Evolutionary conservation across 2,797 vertebrate species (phyloP).

Genomic region (Melanotaenia trifasciata): DNA sequence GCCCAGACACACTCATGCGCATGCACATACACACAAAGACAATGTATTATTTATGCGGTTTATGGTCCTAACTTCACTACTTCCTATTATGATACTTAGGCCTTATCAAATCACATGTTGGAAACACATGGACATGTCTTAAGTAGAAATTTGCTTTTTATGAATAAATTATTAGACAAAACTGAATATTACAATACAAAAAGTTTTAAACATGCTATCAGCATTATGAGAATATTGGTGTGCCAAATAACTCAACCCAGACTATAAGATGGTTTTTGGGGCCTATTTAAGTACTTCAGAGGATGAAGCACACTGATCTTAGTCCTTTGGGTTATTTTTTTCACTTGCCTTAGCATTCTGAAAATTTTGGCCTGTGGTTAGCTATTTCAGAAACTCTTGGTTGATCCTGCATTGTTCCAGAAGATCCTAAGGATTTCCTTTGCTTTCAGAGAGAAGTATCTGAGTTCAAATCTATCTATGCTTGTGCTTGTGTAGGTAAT

Average conservation of each 20-base stretch:
- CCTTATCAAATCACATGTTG: not conserved
- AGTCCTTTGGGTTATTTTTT: not conserved
- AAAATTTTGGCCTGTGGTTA: not conserved
- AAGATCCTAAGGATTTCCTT: not conserved
- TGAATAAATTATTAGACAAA: not conserved
- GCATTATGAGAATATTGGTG: not conserved
- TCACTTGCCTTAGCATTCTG: not conserved
- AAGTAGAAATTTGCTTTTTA: not conserved
- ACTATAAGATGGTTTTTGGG: not conserved
- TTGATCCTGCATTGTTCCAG: not conserved
- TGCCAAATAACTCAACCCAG: not conserved
- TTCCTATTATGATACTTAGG: conserved; percentile 19
- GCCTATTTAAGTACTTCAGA: not conserved
- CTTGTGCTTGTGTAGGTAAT: not conserved
- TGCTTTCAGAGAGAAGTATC: not conserved
- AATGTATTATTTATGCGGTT: conserved; percentile 56
- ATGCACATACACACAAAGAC: conserved; percentile 4
- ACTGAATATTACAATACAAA: not conserved
- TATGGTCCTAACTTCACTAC: conserved; percentile 11
- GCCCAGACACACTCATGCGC: conserved; percentile 5
- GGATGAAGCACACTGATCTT: no score
- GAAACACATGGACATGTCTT: not conserved
- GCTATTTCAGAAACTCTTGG: not conserved
- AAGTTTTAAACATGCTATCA: not conserved
- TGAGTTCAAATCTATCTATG: not conserved